These are phyloP conservation scores for Laterallus jamaicensis DNA, from an alignment of 2,113 vertebrate species.

Conservation along the genomic window DNA sequence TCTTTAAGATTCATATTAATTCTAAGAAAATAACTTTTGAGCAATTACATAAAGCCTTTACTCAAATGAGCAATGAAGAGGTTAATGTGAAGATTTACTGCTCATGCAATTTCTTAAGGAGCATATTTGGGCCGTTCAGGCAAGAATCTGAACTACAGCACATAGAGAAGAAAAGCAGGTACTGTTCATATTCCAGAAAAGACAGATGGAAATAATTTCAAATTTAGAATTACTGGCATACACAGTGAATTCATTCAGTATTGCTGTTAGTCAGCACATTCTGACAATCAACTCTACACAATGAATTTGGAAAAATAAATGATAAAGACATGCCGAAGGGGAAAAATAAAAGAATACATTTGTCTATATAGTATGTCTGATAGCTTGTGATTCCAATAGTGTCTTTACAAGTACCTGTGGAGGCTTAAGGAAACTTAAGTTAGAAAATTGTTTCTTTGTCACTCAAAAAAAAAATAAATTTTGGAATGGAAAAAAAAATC, in stretches of 20 bases:
- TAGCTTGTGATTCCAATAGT: background rate
- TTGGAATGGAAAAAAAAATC: background rate
- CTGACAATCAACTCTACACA: constrained; percentile 12
- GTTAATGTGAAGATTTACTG: background rate
- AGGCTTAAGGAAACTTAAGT: background rate
- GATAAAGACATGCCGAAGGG: background rate
- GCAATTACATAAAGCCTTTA: background rate
- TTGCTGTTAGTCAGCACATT: constrained; percentile 56
- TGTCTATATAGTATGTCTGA: background rate
- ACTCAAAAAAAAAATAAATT: background rate
- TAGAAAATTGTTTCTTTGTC: background rate
- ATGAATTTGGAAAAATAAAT: constrained; percentile 34
- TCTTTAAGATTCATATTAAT: background rate
- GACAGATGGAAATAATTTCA: constrained; percentile 47
- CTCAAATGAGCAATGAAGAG: background rate
- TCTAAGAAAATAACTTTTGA: constrained; percentile 8
- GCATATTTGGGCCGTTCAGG: background rate
- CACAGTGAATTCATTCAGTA: constrained; percentile 19
- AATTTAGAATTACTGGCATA: constrained; percentile 10
- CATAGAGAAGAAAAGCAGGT: constrained; percentile 46
- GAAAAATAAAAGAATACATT: background rate
- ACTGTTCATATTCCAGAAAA: constrained; percentile 36
- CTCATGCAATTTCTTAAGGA: background rate
- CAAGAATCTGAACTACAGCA: constrained; percentile 10
- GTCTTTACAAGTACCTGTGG: background rate